Evolutionary conservation across 2,113 vertebrate genomes (phyloP), one percentile per base, ranked within the genome.

Genomic region (Laterallus jamaicensis): DNA sequence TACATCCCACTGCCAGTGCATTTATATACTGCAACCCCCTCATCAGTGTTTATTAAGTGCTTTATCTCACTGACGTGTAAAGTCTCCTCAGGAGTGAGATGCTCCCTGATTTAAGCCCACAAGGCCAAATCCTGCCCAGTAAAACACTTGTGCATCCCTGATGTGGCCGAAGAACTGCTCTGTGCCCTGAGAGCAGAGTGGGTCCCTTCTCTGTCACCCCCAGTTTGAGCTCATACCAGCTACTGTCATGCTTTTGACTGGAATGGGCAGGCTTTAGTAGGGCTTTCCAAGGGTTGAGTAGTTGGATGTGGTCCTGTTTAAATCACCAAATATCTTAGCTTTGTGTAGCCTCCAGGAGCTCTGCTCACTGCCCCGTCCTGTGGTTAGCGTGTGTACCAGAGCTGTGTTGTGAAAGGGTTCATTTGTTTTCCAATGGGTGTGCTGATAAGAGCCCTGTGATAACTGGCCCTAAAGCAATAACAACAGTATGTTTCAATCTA

Each of bases 401-500:
- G 49, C 63, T 60, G 55, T 8, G 2, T 26, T 8, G 0, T 22
- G 55, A 74, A 78, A 88, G 76, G 64, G 35, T 92, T 96, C 86
- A 90, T 92, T 95, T n/a, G 1, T 81, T 96, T 94, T 81, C 68
- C 52, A 49, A 60, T 32, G 79, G 79, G 90, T 78, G 60, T 78
- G 55, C 88, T 94, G 94, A 83, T 96, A 92, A 90, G 82, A 90
- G 35, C 52, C 80, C 82, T 29, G 71, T 1, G 35, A 90, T 90
- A 95, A 74, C 80, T 32, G 47, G 85, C 82, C 67, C 64, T 94
- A 90, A 95, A 77, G 42, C 37, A 86, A 86, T 92, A 88, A 91
- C 5, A 52, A 55, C 82, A 96, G 73, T 64, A 70, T 86, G 73
- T 74, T 90, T 86, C 80, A 90, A 92, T 90, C 62, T 69, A 95